phyloP scores from a whole-genome alignment of 2,888 invertebrate species.

The Cerastis leucographa region DNA sequence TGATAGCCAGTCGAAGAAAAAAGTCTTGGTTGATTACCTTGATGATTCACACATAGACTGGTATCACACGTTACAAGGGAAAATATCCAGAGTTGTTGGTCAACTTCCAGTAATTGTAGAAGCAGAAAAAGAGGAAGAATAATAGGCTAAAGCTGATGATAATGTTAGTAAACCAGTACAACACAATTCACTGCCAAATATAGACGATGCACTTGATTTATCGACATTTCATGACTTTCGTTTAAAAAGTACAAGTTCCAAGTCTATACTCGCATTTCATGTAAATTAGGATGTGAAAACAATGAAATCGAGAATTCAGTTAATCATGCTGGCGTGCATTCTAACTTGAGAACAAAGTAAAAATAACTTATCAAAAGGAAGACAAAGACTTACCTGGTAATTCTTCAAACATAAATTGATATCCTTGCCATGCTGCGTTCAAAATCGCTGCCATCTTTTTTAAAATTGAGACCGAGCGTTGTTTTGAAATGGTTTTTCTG shows the following conservation, averaged over 20 bases:
- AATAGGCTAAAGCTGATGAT: background rate
- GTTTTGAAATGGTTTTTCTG: constrained; percentile 1
- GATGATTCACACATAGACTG: background rate
- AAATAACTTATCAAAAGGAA: background rate
- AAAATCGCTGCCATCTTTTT: constrained; percentile 82
- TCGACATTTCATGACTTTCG: no score
- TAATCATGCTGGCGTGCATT: background rate
- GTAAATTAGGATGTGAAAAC: constrained; percentile 7
- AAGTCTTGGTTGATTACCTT: background rate
- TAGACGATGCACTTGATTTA: background rate
- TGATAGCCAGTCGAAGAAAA: background rate
- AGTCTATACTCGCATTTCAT: background rate
- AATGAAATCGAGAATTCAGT: constrained; percentile 4
- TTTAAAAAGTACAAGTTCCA: no score
- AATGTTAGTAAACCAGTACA: background rate
- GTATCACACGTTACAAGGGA: background rate
- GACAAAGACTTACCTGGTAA: constrained; percentile 77
- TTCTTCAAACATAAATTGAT: constrained; percentile 80
- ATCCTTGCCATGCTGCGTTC: constrained; percentile 76
- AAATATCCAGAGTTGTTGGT: background rate
- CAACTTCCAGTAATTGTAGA: background rate
- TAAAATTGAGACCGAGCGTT: background rate
- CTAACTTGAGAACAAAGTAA: background rate
- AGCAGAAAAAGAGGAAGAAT: background rate
- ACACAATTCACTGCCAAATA: background rate